Evolutionary conservation across 2,113 vertebrate genomes (phyloP).

Genomic region (Lepus timidus): DNA sequence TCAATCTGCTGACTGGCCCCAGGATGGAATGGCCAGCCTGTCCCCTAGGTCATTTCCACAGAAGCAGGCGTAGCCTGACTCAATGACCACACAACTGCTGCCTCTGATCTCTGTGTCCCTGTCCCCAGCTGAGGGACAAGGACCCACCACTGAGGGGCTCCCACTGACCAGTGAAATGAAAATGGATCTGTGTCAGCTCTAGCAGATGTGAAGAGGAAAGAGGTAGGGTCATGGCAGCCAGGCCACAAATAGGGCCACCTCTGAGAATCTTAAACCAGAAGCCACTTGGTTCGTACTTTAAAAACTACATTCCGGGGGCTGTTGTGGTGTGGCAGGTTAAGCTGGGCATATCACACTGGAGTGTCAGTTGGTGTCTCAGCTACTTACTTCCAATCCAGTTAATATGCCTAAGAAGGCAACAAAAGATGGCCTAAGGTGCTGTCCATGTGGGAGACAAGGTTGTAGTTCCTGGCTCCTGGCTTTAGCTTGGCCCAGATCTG

Average conservation of each 20-base stretch:
- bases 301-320: background rate
- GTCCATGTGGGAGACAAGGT: too few species aligned
- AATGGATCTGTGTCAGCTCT: background rate
- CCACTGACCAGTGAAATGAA: background rate
- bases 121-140: background rate
- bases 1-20: background rate
- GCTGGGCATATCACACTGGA: too few species aligned
- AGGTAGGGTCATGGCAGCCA: background rate
- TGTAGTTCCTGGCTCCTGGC: too few species aligned
- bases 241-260: background rate
- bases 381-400: too few species aligned
- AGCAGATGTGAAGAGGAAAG: background rate
- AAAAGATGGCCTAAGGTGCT: too few species aligned
- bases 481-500: too few species aligned
- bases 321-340: too few species aligned
- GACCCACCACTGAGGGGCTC: background rate
- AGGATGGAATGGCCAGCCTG: background rate
- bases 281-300: background rate
- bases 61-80: background rate
- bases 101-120: background rate
- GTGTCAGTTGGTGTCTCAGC: too few species aligned
- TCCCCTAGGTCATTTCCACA: background rate
- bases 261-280: conserved; percentile 10
- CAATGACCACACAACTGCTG: background rate
- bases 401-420: too few species aligned